Evolutionary conservation across 2,888 invertebrate species (phyloP).

Genomic region (Lepidocyrtinus sp.): DNA sequence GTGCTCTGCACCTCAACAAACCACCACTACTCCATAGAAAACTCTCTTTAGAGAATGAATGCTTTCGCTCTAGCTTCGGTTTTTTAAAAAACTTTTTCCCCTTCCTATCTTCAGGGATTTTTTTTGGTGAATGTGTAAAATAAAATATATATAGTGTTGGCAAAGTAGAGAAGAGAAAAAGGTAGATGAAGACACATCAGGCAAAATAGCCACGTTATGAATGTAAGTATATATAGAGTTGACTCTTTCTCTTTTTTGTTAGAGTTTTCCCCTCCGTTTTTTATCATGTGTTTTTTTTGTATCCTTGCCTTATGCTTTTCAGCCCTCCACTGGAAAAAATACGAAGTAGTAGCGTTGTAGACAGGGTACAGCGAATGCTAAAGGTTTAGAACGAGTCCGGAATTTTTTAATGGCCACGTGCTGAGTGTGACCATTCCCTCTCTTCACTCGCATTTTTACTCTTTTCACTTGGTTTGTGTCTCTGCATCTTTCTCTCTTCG

Average conservation of each 20-base stretch:
- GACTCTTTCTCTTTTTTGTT: not conserved
- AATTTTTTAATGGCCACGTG: constrained; percentile 69
- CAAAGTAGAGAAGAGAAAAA: not conserved
- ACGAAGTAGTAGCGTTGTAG: constrained; percentile 17
- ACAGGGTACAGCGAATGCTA: constrained; percentile 45
- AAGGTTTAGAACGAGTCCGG: constrained; percentile 58
- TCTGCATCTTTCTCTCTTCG: constrained; percentile 28
- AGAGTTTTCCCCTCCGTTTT: constrained; percentile 34
- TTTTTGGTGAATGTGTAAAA: too few relatives aligned
- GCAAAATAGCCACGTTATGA: too few relatives aligned
- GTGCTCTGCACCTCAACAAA: constrained; percentile 55
- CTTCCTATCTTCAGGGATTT: not conserved
- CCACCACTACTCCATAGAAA: constrained; percentile 36
- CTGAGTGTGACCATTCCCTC: constrained; percentile 63
- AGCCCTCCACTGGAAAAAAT: constrained; percentile 19
- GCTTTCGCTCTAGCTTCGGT: not conserved
- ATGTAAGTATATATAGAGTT: not conserved
- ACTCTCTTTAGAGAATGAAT: constrained; percentile 17
- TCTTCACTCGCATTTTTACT: constrained; percentile 31
- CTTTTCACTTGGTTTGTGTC: constrained; percentile 25
- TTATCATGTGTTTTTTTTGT: constrained; percentile 46
- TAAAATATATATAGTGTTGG: too few relatives aligned
- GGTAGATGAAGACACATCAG: too few relatives aligned
- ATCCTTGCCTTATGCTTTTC: constrained; percentile 3
- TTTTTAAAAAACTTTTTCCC: constrained; percentile 8